A percentile compares a stretch with the other conserved stretches of the same genome.
These are phyloP conservation scores for Radopholus similis DNA, from an alignment of 1,140 invertebrate genomes.

Conservation along the genomic window DNA sequence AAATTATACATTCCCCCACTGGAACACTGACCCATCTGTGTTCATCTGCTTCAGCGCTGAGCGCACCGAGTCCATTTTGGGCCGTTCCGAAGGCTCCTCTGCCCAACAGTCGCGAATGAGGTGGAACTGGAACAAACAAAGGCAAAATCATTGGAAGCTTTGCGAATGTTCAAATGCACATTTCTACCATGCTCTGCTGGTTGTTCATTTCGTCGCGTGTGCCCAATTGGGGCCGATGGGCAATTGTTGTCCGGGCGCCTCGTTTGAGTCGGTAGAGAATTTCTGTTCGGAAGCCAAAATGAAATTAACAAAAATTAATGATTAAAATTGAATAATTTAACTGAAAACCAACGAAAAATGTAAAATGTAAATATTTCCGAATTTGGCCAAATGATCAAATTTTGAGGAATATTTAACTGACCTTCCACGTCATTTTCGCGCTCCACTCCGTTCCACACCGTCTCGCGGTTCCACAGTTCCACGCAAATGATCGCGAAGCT, in stretches of 20 bases:
- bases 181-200: not conserved
- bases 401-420: too few species aligned
- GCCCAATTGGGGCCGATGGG: not conserved
- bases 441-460: conserved; percentile 59
- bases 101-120: conserved; percentile 40
- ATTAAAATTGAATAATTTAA: not conserved
- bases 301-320: not conserved
- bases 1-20: not conserved
- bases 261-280: not conserved
- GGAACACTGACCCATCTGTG: conserved; percentile 37
- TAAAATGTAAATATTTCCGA: too few species aligned
- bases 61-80: conserved; percentile 28
- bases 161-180: not conserved
- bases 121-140: conserved; percentile 17
- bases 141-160: too few species aligned
- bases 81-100: conserved; percentile 28
- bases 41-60: conserved; percentile 22
- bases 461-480: conserved; percentile 62
- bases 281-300: too few species aligned
- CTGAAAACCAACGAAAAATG: too few species aligned
- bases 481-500: conserved; percentile 55
- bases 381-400: too few species aligned
- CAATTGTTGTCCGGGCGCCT: not conserved
- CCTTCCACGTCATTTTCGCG: conserved; percentile 38
- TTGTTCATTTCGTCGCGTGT: not conserved